Base-by-base conservation (phyloP, 1,140 invertebrate species). In the Homalodisca vitripennis region DNA sequence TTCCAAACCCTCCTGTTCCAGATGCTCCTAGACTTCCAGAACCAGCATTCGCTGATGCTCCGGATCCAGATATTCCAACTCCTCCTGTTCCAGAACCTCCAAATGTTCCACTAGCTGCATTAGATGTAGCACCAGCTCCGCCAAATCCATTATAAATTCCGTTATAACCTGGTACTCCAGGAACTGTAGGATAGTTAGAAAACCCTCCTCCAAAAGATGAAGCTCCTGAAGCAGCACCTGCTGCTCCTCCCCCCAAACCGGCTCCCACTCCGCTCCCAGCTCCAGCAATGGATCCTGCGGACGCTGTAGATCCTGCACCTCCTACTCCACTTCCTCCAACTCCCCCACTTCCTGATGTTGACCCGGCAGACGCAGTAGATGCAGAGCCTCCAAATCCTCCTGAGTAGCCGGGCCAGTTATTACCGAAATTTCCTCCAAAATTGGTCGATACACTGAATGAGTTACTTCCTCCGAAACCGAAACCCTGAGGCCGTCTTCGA, bases 321-420 rank as follows among this genome's bases (percentile, higher is more conserved):
- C 60, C 60, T 63, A 3, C 60, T 63, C 60, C 60, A 10, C 60
- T 26, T 63, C n/a, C 60, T 63, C 60, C 60, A 10, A 10, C 27
- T 27, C 60, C 60, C 27, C 60, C 60, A 30, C 31, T 22, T 24
- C n/a, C 14, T 17, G 12, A 6, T 41, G 6, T 17, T 10, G 34
- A 12, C 10, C 60, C 27, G 27, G 14, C 3, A 17, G 14, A n/a
- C 29, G 3, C 31, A 22, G n/a, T 3, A 14, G 27, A 34, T 27
- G 60, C n/a, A 10, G 34, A 41, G 17, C 34, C 34, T 41, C 34
- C 34, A 41, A 10, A 41, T 41, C 34, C 34, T 10, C 34, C 17
- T 41, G 6, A 6, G 17, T 10, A 41, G 17, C 34, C 34, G 6
- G 34, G 34, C 34, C 34, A 41, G 34, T 17, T 17, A 41, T 17